phyloP scores from a whole-genome alignment of 2,888 invertebrate species.

The Conus canariensis region DNA sequence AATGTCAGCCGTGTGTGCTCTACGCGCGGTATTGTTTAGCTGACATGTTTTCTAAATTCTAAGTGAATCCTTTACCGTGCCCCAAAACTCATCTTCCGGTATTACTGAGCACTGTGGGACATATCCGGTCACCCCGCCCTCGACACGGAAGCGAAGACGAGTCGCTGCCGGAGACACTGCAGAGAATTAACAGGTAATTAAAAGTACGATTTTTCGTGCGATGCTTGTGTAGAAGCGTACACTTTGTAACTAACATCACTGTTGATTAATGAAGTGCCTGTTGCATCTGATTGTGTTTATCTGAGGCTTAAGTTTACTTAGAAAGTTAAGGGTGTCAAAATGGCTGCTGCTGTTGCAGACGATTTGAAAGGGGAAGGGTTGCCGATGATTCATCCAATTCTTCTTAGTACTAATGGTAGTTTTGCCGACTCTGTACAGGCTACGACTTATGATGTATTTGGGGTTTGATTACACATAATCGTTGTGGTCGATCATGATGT shows the following conservation, averaged over 20 bases:
- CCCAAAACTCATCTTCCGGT: slow-evolving; percentile 7
- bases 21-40: too few relatives aligned
- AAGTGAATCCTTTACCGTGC: slow-evolving; percentile 12
- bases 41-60: too few relatives aligned
- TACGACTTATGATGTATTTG: too few relatives aligned
- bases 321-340: slow-evolving; percentile 29
- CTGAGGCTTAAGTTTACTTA: too few relatives aligned
- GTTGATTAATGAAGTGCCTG: neutral
- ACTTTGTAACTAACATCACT: neutral
- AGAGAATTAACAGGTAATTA: neutral
- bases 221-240: neutral
- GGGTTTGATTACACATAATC: too few relatives aligned
- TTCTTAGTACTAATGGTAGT: too few relatives aligned
- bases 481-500: too few relatives aligned
- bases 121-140: slow-evolving; percentile 51
- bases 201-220: neutral
- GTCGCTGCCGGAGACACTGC: neutral
- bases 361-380: neutral
- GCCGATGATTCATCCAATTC: slow-evolving; percentile 28
- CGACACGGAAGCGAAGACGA: slow-evolving; percentile 49
- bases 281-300: neutral
- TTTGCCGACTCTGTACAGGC: too few relatives aligned
- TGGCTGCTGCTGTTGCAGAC: slow-evolving; percentile 43
- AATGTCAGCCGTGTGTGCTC: too few relatives aligned
- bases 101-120: slow-evolving; percentile 45